A percentile compares a stretch with the other conserved stretches of the same genome.
Evolutionary conservation across 2,888 invertebrate genomes (phyloP).

Genomic region (Ochropleura plecta): DNA sequence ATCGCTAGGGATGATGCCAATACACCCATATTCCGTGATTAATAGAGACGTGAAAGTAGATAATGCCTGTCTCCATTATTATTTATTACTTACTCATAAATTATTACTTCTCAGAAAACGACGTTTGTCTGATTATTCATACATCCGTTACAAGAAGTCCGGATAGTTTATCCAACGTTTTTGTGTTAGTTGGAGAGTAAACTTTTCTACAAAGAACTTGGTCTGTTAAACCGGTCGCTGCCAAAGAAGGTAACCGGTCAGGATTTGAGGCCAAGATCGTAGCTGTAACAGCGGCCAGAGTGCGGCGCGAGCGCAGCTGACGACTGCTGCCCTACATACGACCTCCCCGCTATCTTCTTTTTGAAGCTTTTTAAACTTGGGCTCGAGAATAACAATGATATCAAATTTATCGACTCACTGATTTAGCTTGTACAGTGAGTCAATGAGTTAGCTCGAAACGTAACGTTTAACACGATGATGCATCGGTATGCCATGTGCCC

Average conservation of each 20-base stretch:
- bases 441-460: constrained; percentile 36
- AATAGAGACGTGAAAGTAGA: constrained; percentile 78
- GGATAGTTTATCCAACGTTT: constrained; percentile 59
- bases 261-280: constrained; percentile 86
- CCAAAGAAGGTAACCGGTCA: constrained; percentile 88
- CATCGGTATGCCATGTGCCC: background rate
- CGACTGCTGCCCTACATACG: constrained; percentile 82
- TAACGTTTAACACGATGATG: constrained; percentile 25
- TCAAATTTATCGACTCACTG: constrained; percentile 63
- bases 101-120: constrained; percentile 69
- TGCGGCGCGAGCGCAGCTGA: constrained; percentile 58
- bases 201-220: constrained; percentile 79
- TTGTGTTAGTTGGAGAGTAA: constrained; percentile 73
- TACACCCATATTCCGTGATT: constrained; percentile 81
- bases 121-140: constrained; percentile 65
- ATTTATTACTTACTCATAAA: constrained; percentile 74
- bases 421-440: constrained; percentile 42
- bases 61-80: constrained; percentile 72
- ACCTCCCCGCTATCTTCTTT: constrained; percentile 70
- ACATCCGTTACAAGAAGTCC: constrained; percentile 56
- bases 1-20: constrained; percentile 69
- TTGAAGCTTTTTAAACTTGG: constrained; percentile 32
- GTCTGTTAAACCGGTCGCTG: constrained; percentile 85
- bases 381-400: constrained; percentile 53
- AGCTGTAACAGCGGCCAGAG: constrained; percentile 63